phyloP scores from a whole-genome alignment of 2,888 invertebrate genomes.

The Chymomyza procnemis region DNA sequence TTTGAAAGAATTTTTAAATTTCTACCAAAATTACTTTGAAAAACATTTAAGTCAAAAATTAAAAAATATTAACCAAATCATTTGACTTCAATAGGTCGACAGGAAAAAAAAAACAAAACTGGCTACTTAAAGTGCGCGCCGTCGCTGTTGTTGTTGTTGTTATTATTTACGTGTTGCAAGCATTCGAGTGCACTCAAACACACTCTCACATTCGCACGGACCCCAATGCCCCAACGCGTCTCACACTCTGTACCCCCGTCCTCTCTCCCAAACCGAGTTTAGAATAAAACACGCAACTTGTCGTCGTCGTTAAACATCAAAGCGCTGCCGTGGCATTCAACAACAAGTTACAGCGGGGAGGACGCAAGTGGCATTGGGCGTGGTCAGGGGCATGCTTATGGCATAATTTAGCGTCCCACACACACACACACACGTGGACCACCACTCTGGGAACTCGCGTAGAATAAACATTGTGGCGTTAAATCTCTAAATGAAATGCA shows the following conservation, averaged over 20 bases:
- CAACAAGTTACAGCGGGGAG: not conserved
- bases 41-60: not conserved
- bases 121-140: not conserved
- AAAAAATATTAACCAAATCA: not conserved
- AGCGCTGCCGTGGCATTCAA: not conserved
- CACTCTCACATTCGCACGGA: not conserved
- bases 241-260: too few relatives aligned
- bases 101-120: not conserved
- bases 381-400: not conserved
- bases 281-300: not conserved
- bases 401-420: not conserved
- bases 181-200: not conserved
- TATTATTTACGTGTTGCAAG: not conserved
- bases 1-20: too few relatives aligned
- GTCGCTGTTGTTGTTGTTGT: not conserved
- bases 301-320: not conserved
- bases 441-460: not conserved
- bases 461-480: not conserved
- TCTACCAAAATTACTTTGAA: not conserved
- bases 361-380: not conserved
- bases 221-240: not conserved
- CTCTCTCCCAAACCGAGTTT: too few relatives aligned
- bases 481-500: not conserved
- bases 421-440: not conserved
- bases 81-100: not conserved